Evolutionary conservation across 2,888 invertebrate species (phyloP), one percentile per base, ranked within the genome.

Genomic region (Sthenelais limicola): DNA sequence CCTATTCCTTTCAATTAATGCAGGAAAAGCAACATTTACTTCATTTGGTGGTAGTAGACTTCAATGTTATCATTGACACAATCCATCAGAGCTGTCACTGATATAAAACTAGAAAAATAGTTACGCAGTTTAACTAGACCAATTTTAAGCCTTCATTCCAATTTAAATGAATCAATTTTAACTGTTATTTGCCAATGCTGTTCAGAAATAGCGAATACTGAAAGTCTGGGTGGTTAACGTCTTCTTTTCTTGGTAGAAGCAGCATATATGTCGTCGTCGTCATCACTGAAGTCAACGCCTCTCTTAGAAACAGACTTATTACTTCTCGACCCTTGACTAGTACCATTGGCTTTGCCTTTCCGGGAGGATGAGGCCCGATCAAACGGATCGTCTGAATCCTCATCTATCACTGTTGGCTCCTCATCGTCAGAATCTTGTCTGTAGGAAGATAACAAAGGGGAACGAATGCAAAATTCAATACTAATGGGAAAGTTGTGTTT

Each of bases 381-480:
- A 62, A 24, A 21, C 2, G 62, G 43, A 38, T 62, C 62, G 33
- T 68, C 68, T 24, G 32, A 30, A n/a, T 62, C n/a, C 21, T 51
- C 51, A 4, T 21, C 48, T 12, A 68, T 51, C 32, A 68, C 26
- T 2, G 51, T 49, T 24, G 26, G 24, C 33, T 68, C 68, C 3
- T 68, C 51, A 32, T 68, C 68, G 18, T 18, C 51, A 3, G 68
- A 68, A 32, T 68, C 68, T 3, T 68, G 33, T 33, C 48, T 51
- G 24, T 26, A 24, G 51, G 21, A 51, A 51, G 7, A 51, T 24
- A 51, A 9, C 26, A n/a, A 12, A 43, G 12, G n/a, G n/a, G 47
- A 43, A 43, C 18, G 12, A 15, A 43, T 12, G 47, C 12, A n/a
- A n/a, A 43, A 43, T 12, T 15, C 47, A 43, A 43, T 43, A n/a